Conservation (phyloP, 2,113 vertebrate genomes). For the Clarias gariepinus region DNA sequence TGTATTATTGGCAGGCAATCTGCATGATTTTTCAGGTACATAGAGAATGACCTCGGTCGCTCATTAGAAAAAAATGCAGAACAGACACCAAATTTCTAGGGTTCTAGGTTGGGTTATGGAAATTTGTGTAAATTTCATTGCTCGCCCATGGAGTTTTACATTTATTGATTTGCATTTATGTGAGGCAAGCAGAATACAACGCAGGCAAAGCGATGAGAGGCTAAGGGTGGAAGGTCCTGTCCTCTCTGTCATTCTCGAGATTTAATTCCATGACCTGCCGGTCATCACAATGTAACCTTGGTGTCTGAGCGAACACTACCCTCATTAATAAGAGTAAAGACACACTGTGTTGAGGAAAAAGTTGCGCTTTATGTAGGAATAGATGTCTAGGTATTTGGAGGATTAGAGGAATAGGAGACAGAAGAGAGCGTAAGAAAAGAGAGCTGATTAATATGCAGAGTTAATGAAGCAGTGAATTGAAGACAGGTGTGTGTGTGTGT, state of each 20-base stretch:
- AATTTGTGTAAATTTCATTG: conserved; percentile 26
- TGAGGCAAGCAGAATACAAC: not conserved
- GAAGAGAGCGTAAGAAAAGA: not conserved
- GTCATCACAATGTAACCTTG: conserved; percentile 23
- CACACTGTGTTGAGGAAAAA: not conserved
- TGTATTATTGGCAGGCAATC: not conserved
- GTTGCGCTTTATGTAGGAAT: conserved; percentile 9
- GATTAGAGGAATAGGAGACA: not conserved
- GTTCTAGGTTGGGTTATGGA: conserved; percentile 11
- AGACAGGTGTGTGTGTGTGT: conserved; percentile 36
- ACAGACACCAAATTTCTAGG: not conserved
- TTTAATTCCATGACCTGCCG: conserved; percentile 11
- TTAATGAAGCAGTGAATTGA: conserved; percentile 47
- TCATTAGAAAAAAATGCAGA: not conserved
- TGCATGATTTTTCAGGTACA: not conserved
- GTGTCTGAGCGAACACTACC: not conserved
- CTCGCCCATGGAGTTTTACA: not conserved
- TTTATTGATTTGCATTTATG: conserved; percentile 26
- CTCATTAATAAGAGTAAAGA: conserved; percentile 2
- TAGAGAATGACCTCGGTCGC: not conserved
- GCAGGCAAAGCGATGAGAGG: not conserved
- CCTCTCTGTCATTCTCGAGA: not conserved
- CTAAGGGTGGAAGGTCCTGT: conserved; percentile 3
- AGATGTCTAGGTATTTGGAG: not conserved
- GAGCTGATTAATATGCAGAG: conserved; percentile 48